These are phyloP conservation scores for Pterois miles DNA, from an alignment of 2,797 vertebrate species.

Conservation along the genomic window DNA sequence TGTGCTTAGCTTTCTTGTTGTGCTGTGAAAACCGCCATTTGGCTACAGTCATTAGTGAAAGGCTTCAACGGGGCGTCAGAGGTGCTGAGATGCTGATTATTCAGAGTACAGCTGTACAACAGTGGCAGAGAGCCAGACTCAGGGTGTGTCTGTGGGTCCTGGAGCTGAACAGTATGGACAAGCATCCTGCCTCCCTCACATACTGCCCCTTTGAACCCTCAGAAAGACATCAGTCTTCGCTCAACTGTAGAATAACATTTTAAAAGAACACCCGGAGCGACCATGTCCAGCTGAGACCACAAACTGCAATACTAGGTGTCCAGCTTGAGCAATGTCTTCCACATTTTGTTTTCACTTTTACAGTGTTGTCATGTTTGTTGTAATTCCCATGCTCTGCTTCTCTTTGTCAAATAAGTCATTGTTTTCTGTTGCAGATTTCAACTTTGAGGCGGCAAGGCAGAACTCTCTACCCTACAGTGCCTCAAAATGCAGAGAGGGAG, in stretches of 20 bases:
- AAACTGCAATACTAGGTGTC: conserved; percentile 1
- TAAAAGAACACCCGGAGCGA: conserved; percentile 41
- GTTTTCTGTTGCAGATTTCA: conserved; percentile 84
- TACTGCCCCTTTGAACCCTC: conserved; percentile 42
- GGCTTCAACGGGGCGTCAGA: conserved; percentile 15
- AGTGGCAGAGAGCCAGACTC: conserved; percentile 47
- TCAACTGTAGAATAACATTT: conserved; percentile 61
- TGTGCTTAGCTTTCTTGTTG: neutral
- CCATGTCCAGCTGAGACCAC: conserved; percentile 58
- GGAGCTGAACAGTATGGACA: conserved; percentile 47
- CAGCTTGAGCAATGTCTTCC: conserved; percentile 18
- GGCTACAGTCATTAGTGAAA: neutral
- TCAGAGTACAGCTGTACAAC: conserved; percentile 27
- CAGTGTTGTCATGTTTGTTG: conserved; percentile 1
- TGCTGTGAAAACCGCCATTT: conserved; percentile 1
- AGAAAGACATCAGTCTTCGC: conserved; percentile 34
- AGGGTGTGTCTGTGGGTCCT: conserved; percentile 52
- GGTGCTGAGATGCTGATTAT: conserved; percentile 40
- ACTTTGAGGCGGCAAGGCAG: conserved; percentile 89
- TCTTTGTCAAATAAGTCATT: conserved; percentile 9
- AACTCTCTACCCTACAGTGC: conserved; percentile 89
- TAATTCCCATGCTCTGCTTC: neutral
- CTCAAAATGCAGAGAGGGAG: conserved; percentile 90
- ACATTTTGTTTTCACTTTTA: conserved; percentile 40
- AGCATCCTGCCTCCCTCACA: conserved; percentile 56